These are phyloP conservation scores for Dinoponera quadriceps DNA, from an alignment of 1,140 invertebrate genomes.

Conservation along the genomic window DNA sequence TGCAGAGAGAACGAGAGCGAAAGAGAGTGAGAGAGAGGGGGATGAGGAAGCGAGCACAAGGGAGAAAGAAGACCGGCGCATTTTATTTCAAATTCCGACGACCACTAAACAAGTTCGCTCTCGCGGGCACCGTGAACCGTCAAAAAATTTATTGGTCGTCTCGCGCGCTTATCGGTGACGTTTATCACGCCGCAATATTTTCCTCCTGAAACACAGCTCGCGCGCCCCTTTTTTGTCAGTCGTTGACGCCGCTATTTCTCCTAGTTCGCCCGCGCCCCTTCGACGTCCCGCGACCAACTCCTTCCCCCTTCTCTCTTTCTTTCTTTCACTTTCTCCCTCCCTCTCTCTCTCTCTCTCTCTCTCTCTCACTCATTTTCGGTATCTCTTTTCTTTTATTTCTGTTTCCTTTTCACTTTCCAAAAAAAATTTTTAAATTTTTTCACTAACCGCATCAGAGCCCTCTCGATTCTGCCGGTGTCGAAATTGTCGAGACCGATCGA, in stretches of 20 bases:
- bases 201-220: constrained; percentile 50
- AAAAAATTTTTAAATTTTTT: constrained; percentile 65
- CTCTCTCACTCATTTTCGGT: not conserved
- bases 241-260: constrained; percentile 54
- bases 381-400: not conserved
- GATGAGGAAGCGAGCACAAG: not conserved
- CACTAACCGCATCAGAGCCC: constrained; percentile 62
- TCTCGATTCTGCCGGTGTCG: constrained; percentile 71
- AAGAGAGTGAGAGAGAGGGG: not conserved
- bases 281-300: not conserved
- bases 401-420: not conserved
- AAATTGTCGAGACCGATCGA: constrained; percentile 83
- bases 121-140: constrained; percentile 51
- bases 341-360: constrained; percentile 1
- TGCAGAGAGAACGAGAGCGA: not conserved
- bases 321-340: not conserved
- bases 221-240: constrained; percentile 42
- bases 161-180: constrained; percentile 57
- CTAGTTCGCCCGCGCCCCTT: not conserved
- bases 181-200: constrained; percentile 60
- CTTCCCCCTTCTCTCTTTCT: not conserved
- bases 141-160: constrained; percentile 61
- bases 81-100: constrained; percentile 58
- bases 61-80: not conserved
- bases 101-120: constrained; percentile 53